phyloP scores from a whole-genome alignment of 2,113 vertebrate genomes.

The Pterophyllum scalare region DNA sequence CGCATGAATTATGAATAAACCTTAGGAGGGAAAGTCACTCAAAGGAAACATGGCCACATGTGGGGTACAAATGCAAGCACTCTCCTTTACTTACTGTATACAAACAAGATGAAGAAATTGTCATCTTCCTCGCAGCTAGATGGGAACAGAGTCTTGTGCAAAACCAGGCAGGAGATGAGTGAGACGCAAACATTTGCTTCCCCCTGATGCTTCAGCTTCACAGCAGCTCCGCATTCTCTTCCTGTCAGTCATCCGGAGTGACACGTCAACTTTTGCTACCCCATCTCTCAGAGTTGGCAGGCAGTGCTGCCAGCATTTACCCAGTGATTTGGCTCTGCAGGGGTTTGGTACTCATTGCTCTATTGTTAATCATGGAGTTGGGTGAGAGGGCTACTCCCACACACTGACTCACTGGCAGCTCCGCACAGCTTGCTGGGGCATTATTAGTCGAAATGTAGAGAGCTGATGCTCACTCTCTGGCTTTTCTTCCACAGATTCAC shows the following conservation, averaged over 20 bases:
- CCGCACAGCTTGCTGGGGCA: conserved; percentile 49
- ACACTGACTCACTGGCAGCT: conserved; percentile 67
- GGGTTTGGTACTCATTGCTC: conserved; percentile 54
- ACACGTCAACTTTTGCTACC: conserved; percentile 50
- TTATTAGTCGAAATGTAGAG: conserved; percentile 64
- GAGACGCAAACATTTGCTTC: conserved; percentile 53
- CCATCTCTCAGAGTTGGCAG: conserved; percentile 49
- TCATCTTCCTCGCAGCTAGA: conserved; percentile 29
- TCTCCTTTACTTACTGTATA: conserved; percentile 29
- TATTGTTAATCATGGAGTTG: conserved; percentile 70
- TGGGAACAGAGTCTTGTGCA: conserved; percentile 3
- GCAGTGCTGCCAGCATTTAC: conserved; percentile 47
- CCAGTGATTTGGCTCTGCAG: conserved; percentile 62
- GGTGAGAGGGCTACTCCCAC: conserved; percentile 70
- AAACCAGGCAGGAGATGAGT: conserved; percentile 26
- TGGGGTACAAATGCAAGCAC: conserved; percentile 39
- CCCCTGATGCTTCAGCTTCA: conserved; percentile 42
- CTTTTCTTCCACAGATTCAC: conserved; percentile 35
- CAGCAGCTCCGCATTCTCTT: conserved; percentile 44
- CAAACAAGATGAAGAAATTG: conserved; percentile 63
- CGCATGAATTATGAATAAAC: conserved; percentile 72
- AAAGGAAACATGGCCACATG: conserved; percentile 62
- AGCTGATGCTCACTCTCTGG: conserved; percentile 22
- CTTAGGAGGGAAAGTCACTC: conserved; percentile 52
- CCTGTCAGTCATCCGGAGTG: conserved; percentile 71